These are phyloP conservation scores for Desmodus rotundus DNA, from an alignment of 2,113 vertebrate genomes.

Conservation along the genomic window DNA sequence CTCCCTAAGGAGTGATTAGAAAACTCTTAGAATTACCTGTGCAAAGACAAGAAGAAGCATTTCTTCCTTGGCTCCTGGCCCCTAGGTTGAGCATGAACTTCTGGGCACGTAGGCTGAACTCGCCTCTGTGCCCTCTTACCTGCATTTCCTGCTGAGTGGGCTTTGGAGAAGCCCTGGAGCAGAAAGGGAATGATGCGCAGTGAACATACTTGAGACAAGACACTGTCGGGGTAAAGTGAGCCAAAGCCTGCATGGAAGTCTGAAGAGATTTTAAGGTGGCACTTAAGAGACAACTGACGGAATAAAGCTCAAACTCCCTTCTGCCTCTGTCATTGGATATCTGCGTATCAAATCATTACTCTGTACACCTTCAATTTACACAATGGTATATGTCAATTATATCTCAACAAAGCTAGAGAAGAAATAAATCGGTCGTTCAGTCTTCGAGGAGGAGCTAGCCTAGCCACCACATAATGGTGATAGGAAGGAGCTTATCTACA, in stretches of 20 bases:
- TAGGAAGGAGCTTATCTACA: background rate
- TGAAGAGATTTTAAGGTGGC: background rate
- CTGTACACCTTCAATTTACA: background rate
- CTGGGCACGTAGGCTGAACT: background rate
- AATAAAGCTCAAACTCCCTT: background rate
- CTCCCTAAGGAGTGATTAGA: background rate
- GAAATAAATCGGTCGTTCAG: background rate
- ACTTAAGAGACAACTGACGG: background rate
- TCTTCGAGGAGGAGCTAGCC: background rate
- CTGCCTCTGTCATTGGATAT: background rate
- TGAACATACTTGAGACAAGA: background rate
- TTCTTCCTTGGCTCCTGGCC: background rate
- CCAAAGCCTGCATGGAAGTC: background rate
- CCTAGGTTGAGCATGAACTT: background rate
- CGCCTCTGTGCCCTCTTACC: background rate
- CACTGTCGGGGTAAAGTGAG: background rate
- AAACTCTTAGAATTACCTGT: background rate
- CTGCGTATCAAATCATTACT: fast-evolving
- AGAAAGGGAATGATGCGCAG: background rate
- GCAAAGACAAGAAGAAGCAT: background rate
- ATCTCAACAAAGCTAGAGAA: background rate
- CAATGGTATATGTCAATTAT: background rate
- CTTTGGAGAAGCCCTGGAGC: background rate
- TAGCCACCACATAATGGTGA: background rate
- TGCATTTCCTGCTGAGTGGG: background rate